Evolutionary conservation across 2,113 vertebrate species (phyloP), one percentile per base, ranked within the genome.

Genomic region (Cottus gobio): DNA sequence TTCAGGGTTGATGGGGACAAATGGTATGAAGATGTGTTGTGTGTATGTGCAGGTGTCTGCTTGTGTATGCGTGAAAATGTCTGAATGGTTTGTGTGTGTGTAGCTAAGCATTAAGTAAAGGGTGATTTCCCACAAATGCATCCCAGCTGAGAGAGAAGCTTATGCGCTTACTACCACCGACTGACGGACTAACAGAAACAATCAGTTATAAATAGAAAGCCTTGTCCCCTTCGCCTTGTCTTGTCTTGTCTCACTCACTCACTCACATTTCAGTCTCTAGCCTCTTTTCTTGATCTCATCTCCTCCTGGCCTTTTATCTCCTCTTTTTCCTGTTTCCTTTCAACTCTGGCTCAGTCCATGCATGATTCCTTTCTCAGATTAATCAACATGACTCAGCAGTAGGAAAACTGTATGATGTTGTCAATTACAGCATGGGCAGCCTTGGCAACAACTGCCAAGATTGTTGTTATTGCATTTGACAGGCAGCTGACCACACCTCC

Each of bases 171-270:
- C 56, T 82, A 62, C 42, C 65, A 13, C 37, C 65, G 22, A 28
- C 69, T 78, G 66, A 75, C 46, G 73, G 37, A 82, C 31, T 30
- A 66, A 77, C 81, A 84, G 73, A 87, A 90, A 92, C 91, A 93
- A 92, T 92, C 79, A 58, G 85, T 80, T 92, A 92, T 86, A 91
- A 93, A 93, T 91, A 93, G 90, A 70, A 89, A 66, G 60, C 24
- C 52, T 12, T 56, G 52, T 56, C 11, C 48, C 16, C 37, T 42
- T 83, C 77, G 44, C 26, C 62, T 77, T 57, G 65, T 79, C 39
- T 75, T 34, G 52, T 44, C 46, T 75, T 34, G 34, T 34, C 34
- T 62, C 36, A 42, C 2, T 73, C 4, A 62, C 22, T 77, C 62
- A 62, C 37, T 71, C 68, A 36, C 48, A n/a, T 56, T 71, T 77